Conservation (phyloP, 2,888 invertebrate genomes). For the Globia sparganii region DNA sequence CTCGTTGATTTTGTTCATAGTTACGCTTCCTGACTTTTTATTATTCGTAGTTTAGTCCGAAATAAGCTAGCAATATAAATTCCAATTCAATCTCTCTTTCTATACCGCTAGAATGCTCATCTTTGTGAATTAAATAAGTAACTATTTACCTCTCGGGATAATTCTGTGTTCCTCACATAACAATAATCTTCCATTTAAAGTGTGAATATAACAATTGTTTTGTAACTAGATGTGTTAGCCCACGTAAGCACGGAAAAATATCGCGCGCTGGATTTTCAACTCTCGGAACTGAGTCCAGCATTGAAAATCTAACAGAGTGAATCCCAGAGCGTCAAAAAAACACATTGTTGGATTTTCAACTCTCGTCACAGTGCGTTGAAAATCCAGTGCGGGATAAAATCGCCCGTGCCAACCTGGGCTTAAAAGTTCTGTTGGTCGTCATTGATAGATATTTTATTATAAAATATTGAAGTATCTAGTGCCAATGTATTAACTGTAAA, state of each 20-base stretch:
- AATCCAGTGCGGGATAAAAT: neutral
- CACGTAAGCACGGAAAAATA: neutral
- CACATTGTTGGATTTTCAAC: neutral
- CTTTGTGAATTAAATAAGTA: neutral
- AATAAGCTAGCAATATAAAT: conserved; percentile 1
- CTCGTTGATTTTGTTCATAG: no score
- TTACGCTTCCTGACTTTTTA: no score
- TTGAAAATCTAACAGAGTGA: neutral
- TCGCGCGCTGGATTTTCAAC: neutral
- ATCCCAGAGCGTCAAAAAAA: neutral
- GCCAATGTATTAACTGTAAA: conserved; percentile 11
- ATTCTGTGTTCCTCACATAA: conserved; percentile 24
- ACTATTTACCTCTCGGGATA: conserved; percentile 11
- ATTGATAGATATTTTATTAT: conserved; percentile 39
- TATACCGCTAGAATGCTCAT: conserved; percentile 9
- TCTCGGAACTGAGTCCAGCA: neutral
- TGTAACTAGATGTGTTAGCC: conserved; percentile 30
- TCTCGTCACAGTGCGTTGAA: neutral
- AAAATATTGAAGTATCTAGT: conserved; percentile 3
- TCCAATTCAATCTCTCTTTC: neutral
- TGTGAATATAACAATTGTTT: conserved; percentile 56
- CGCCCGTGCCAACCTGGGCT: neutral
- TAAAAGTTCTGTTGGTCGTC: conserved; percentile 23
- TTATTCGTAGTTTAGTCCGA: no score
- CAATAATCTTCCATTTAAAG: conserved; percentile 58